Evolutionary conservation across 2,888 invertebrate genomes (phyloP), one percentile per base, ranked within the genome.

Genomic region (Stratiomys singularior): DNA sequence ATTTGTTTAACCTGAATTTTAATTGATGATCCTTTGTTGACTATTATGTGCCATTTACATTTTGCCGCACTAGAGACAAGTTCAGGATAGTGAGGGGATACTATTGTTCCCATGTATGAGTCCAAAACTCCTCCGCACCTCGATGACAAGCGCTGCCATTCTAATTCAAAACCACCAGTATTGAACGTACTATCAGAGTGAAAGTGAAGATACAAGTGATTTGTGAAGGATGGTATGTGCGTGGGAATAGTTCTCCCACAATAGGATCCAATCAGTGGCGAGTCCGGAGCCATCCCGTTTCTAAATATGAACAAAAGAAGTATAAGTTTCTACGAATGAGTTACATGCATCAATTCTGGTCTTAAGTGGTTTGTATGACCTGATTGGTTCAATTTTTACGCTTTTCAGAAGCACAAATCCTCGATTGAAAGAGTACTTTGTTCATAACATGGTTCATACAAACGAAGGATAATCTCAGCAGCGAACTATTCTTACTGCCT

Each of bases 51-150:
- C 92, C 96, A 98, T 81, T 91, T 90, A 85, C 97, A 97, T 84
- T 93, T 92, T 0, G 93, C 89, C 78, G 91, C 90, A 76, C 91
- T 90, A 52, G 88, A 86, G 83, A 94, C 95, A 0, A 90, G 88
- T 79, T 91, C 89, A 1, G 96, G 95, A 88, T 96, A 96, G 84
- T 95, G 93, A 0, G 97, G 97, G 0, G 97, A 96, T 56, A 92
- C 90, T 81, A 97, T 92, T 2, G 92, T 90, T 0, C 97, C 97
- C 5, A 87, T 88, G 1, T 91, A 89, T 21, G 93, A 89, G 0
- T 89, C 92, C 44, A 97, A 84, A 28, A 89, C 90, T 4, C 96
- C 97, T 18, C 97, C 97, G 85, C 97, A 98, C 88, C 93, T 93
- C 64, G 90, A 89, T 1, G 90, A 83, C 0, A 91, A 89, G 37